Conservation (phyloP, 2,113 vertebrate species). For the Ameiurus melas region DNA sequence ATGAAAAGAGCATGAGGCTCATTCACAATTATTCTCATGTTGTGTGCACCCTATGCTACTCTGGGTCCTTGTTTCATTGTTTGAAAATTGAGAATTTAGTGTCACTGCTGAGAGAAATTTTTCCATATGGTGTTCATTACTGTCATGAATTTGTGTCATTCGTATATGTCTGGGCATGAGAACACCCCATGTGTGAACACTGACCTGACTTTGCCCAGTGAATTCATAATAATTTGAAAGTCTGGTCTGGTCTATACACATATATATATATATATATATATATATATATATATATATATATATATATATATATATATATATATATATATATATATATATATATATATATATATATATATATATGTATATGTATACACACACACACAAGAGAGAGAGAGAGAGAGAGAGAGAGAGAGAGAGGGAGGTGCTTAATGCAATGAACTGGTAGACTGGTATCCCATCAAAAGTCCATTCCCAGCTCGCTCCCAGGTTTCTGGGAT, state of each 20-base stretch:
- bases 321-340: no score
- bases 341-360: no score
- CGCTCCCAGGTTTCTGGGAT: neutral
- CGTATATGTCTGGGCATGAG: neutral
- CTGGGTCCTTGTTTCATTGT: neutral
- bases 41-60: constrained; percentile 20
- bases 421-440: neutral
- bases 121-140: neutral
- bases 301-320: no score
- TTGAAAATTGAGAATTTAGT: neutral
- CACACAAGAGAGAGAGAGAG: no score
- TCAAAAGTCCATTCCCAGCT: neutral
- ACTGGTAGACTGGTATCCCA: neutral
- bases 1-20: constrained; percentile 55
- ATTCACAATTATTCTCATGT: constrained; percentile 36
- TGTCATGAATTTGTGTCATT: neutral
- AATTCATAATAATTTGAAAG: neutral
- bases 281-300: no score
- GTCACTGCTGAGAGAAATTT: neutral
- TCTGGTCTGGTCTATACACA: no score
- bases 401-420: no score
- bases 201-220: neutral
- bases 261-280: no score
- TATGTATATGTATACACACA: no score
- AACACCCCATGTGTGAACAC: neutral